Base-by-base conservation (phyloP, 1,140 invertebrate species). In the Bombus waltoni region DNA sequence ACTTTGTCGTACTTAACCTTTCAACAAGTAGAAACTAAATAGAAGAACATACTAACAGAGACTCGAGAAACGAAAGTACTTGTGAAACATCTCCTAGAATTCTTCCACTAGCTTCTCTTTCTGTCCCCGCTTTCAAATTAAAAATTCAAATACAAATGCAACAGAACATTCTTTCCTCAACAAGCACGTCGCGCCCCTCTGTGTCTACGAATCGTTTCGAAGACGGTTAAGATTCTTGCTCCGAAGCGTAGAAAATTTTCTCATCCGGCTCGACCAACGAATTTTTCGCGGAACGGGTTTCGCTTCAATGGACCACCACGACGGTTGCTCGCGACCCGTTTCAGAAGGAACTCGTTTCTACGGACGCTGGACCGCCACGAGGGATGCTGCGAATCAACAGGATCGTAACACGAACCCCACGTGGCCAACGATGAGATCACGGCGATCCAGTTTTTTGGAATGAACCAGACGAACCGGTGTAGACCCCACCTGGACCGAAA, bases 401-500 rank as follows among this genome's bases (percentile, higher is more conserved):
- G 25, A 78, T 82, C 38, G 66, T 35, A 71, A 68, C 59, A 18
- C 35, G 71, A 87, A 73, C 68, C 85, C 75, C 87, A 83, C 75
- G 68, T 53, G 72, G 35, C 28, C 40, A 59, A 53, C 75, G 40
- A 73, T 15, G 68, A 86, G 75, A 86, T 86, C 71, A 77, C 25
- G 53, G 42, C 77, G 91, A 79, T 93, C 91, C 86, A 92, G 91
- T 91, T 93, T 91, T 92, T 89, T 47, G 86, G 91, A 87, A 91
- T 85, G 83, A 85, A 92, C 90, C 88, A 90, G 92, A 91, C 66
- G 88, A 86, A 94, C 95, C 94, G 93, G 94, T 95, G 94, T 57
- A 79, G 94, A 95, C 95, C 95, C 95, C 94, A 95, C 95, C 94
- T 95, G 95, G 95, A 94, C 94, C 87, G 32, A 76, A 40, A 87